Evolutionary conservation across 1,140 invertebrate genomes (phyloP).

Genomic region (Zaprionus kolodkinae): DNA sequence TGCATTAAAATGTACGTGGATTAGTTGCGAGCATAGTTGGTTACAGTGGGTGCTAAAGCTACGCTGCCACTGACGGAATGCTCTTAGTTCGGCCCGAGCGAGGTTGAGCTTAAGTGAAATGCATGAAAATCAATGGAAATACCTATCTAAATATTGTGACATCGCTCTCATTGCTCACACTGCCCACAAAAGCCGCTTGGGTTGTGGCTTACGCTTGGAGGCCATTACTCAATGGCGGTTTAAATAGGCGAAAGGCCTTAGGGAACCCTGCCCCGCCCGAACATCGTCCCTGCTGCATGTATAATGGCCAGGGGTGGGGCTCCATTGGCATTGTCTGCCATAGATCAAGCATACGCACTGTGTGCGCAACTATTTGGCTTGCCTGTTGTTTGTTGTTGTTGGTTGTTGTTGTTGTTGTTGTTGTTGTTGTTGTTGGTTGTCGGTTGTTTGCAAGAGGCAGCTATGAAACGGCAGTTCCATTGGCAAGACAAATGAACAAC

Average conservation of each 20-base stretch:
- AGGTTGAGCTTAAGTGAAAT: not conserved
- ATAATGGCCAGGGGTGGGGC: slow-evolving; percentile 27
- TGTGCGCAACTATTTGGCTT: slow-evolving; percentile 53
- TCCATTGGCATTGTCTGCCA: slow-evolving; percentile 60
- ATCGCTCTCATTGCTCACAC: not conserved
- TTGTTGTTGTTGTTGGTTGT: too few relatives aligned
- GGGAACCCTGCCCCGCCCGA: not conserved
- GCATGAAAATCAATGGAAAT: slow-evolving; percentile 1
- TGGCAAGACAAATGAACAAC: slow-evolving; percentile 75
- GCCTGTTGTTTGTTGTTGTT: slow-evolving; percentile 36
- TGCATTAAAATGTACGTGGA: slow-evolving; percentile 13
- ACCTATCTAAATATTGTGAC: not conserved
- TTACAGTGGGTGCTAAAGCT: not conserved
- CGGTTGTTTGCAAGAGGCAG: slow-evolving; percentile 9
- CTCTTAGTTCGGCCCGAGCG: not conserved
- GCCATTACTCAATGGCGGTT: slow-evolving; percentile 65
- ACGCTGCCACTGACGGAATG: not conserved
- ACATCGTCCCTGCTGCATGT: not conserved
- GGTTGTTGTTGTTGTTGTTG: too few relatives aligned
- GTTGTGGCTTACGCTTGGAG: slow-evolving; percentile 61
- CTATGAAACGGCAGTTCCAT: slow-evolving; percentile 38
- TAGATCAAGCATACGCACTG: slow-evolving; percentile 74
- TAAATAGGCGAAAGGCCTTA: slow-evolving; percentile 51
- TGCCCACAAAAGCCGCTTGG: slow-evolving; percentile 54
- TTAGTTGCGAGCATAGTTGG: not conserved